Base-by-base conservation (phyloP, 2,888 invertebrate genomes). In the Ormia ochracea region DNA sequence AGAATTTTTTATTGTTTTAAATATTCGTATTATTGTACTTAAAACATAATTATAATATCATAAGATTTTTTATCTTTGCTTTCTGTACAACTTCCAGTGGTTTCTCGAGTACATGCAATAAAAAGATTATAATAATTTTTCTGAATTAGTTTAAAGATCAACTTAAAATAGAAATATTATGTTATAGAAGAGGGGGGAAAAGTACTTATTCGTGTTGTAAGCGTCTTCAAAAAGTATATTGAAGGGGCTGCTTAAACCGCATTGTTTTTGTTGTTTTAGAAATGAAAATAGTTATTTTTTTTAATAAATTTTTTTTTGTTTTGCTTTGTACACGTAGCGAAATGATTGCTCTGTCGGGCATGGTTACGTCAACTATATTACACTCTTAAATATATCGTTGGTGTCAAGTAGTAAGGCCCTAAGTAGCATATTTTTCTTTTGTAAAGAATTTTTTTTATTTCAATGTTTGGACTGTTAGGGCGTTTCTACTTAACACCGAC, bases 61-160 rank as follows among this genome's bases (percentile, higher is more conserved):
- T 28, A 61, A 43, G 14, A 68, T 23, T 45, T 74, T 68, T 45
- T 54, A 69, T 61, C 61, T 43, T 41, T 33, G 14, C 43, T 28
- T 41, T 45, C 14, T 45, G 23, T 50, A 31, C 52, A 59, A 41
- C 36, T 43, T 4, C 38, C 31, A 33, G 17, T 23, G 45, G 48
- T 50, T 36, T 17, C 38, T 58, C 31, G 14, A 50, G 41, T 52
- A 68, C 59, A 38, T 61, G 45, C 69, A 69, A 52, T 33, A 28
- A 4, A 48, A 38, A 50, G 33, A 74, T 70, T 52, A 79, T 66
- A 38, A 68, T 48, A 58, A 73, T 69, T 33, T 36, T 72, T 61
- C 45, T 72, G 54, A 80, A 75, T 66, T 70, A 70, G 74, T 79
- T 66, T 58, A 43, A 78, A 78, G 50, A 52, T 65, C 50, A 63